A percentile compares a stretch with the other conserved stretches of the same genome.
phyloP scores from a whole-genome alignment of 1,140 invertebrate genomes.

The Caenorhabditis latens region DNA sequence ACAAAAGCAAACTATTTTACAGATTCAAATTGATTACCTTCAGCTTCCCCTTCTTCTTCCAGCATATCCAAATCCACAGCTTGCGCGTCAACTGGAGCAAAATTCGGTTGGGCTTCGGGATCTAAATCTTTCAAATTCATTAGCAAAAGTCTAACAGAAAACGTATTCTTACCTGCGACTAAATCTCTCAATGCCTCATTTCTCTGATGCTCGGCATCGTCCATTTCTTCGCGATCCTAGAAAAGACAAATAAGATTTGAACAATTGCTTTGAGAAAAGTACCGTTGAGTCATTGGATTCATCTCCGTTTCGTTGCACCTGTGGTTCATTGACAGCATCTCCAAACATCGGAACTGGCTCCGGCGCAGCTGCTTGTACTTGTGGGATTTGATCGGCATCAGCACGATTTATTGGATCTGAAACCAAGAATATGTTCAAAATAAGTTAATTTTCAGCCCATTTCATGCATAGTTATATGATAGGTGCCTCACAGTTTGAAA shows the following conservation, averaged over 20 bases:
- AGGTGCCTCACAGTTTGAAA: too few species aligned
- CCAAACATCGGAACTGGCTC: neutral
- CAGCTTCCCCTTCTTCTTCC: conserved; percentile 35
- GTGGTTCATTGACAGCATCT: conserved; percentile 28
- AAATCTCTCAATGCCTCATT: conserved; percentile 29
- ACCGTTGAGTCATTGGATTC: conserved; percentile 37
- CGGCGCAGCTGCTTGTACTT: neutral
- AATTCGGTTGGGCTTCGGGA: conserved; percentile 40
- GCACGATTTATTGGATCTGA: neutral
- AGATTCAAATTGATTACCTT: neutral
- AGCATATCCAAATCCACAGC: conserved; percentile 44
- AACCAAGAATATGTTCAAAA: too few species aligned
- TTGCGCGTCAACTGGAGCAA: conserved; percentile 20
- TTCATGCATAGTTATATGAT: too few species aligned
- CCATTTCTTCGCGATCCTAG: conserved; percentile 2
- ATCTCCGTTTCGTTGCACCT: conserved; percentile 3
- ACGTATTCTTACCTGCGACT: neutral
- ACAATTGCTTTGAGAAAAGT: too few species aligned
- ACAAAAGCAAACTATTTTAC: too few species aligned
- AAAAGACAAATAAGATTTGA: too few species aligned
- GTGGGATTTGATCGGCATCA: neutral
- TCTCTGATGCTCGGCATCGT: conserved; percentile 18
- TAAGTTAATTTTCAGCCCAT: too few species aligned
- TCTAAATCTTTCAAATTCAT: neutral
- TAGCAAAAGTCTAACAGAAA: neutral